phyloP scores from a whole-genome alignment of 2,797 vertebrate genomes.

The Anguilla pacifica region DNA sequence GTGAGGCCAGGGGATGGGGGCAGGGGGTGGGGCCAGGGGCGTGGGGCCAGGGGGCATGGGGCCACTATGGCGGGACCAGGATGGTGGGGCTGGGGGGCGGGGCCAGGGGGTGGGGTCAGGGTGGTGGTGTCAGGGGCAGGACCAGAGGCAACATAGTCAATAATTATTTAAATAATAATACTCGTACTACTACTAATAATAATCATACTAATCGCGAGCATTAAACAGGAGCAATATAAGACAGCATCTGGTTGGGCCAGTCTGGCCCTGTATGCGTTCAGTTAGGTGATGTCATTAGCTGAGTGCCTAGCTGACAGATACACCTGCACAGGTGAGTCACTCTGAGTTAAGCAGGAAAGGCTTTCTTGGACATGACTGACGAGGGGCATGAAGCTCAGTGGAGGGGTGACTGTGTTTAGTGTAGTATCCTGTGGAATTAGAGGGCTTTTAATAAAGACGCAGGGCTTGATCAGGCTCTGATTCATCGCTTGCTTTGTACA shows the following conservation, averaged over 20 bases:
- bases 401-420: background rate
- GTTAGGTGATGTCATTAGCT: background rate
- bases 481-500: background rate
- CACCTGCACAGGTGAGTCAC: background rate
- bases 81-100: no score
- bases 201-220: no score
- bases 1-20: background rate
- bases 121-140: no score
- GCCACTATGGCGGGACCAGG: no score
- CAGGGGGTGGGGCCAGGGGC: background rate
- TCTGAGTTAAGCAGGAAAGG: background rate
- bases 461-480: background rate
- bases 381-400: background rate
- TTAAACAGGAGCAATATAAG: no score
- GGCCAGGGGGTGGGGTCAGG: no score
- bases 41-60: no score
- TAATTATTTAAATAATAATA: background rate
- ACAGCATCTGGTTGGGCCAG: background rate
- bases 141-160: no score
- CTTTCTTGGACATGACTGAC: background rate
- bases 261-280: background rate
- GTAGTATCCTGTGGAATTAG: background rate
- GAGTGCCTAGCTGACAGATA: background rate
- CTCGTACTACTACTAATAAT: no score
- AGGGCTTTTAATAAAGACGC: background rate